Conservation (phyloP, 2,888 invertebrate genomes). For the Teleiodes luculella region DNA sequence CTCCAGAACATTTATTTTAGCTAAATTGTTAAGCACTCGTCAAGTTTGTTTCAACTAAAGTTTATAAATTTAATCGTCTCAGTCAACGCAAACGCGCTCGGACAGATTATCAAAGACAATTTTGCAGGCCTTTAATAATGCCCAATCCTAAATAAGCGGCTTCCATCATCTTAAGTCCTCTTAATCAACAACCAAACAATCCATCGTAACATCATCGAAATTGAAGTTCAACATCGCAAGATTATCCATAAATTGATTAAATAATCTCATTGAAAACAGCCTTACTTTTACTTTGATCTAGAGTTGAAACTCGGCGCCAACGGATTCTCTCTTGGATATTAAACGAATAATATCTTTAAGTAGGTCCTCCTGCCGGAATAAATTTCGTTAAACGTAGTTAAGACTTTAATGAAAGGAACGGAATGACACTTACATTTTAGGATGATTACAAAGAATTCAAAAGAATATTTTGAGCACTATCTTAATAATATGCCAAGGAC, state of each 20-base stretch:
- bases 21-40: too few relatives aligned
- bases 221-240: neutral
- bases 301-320: neutral
- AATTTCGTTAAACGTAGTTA: constrained; percentile 8
- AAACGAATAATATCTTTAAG: constrained; percentile 18
- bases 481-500: too few relatives aligned
- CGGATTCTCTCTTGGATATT: constrained; percentile 17
- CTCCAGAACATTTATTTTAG: too few relatives aligned
- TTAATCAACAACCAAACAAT: neutral
- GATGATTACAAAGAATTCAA: neutral
- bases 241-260: neutral
- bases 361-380: constrained; percentile 8
- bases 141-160: neutral
- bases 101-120: neutral
- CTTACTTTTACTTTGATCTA: constrained; percentile 3
- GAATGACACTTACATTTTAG: constrained; percentile 9
- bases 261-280: neutral
- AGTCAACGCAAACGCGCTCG: neutral
- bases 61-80: neutral
- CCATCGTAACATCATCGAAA: neutral
- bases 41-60: neutral
- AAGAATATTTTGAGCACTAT: neutral
- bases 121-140: neutral
- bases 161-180: neutral
- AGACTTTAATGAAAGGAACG: constrained; percentile 12